phyloP scores from a whole-genome alignment of 2,888 invertebrate genomes.

The Chesias legatella region DNA sequence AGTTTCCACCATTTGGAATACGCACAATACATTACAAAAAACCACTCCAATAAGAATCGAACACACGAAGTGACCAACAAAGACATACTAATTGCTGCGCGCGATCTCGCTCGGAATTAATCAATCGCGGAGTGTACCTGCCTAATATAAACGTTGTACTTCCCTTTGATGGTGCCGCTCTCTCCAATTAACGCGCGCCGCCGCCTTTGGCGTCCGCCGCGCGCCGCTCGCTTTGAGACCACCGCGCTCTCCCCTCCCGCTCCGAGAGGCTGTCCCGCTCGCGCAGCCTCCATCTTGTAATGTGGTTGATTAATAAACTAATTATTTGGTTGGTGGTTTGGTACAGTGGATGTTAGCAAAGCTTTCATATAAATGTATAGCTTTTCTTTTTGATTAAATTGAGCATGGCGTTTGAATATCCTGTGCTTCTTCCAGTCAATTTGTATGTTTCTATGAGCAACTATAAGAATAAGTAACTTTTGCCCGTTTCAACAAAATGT shows the following conservation, averaged over 20 bases:
- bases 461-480: no score
- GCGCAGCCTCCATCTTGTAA: conserved; percentile 26
- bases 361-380: not conserved
- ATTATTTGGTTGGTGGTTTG: conserved; percentile 19
- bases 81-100: conserved; percentile 72
- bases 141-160: conserved; percentile 75
- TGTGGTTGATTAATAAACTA: conserved; percentile 20
- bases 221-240: conserved; percentile 64
- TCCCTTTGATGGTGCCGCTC: conserved; percentile 71
- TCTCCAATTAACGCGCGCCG: conserved; percentile 78
- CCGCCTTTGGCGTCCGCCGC: conserved; percentile 76
- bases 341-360: conserved; percentile 2
- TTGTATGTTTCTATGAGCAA: no score
- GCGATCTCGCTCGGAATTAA: conserved; percentile 71
- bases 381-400: no score
- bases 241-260: conserved; percentile 44
- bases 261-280: conserved; percentile 36
- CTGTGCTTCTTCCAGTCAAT: no score
- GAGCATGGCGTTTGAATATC: no score
- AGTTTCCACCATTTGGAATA: no score
- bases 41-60: no score
- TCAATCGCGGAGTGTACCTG: conserved; percentile 64
- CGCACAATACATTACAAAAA: no score
- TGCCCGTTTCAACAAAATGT: no score
- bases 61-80: conserved; percentile 44